Evolutionary conservation across 64 coral and sea anemone species (phyloP), one percentile per base, ranked within the genome.

Genomic region (Catalaphyllia jardinei): DNA sequence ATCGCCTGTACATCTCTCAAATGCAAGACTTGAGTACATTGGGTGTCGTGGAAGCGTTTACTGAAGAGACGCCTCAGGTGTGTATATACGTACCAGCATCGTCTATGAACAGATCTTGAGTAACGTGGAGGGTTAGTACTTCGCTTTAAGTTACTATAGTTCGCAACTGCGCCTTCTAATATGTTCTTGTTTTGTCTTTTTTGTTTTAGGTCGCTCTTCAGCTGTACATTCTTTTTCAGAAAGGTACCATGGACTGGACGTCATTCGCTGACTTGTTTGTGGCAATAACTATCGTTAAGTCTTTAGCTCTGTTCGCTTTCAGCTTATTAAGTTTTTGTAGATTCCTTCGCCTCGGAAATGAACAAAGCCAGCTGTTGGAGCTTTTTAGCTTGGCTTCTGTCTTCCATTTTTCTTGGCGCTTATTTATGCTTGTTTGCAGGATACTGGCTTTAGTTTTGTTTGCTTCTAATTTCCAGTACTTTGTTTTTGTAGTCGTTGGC

Each of bases 21-120:
- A 38, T 27, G 61, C 31, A 52, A 10, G 19, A 71, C 20, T 12
- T 27, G 31, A 85, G 81, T 71, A 71, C 50, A 25, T 71, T 85
- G 38, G 38, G 81, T 69, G 81, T 85, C 25, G 63, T 85, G 30
- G 81, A 85, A 19, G 81, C 81, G 19, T 85, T 85, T 50, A 85
- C 81, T 50, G 81, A 85, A 71, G 62, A 85, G 35, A 62, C 81
- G 11, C 81, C 81, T 8, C 81, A 85, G 81, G 81, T 85, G n/a
- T n/a, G n/a, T n/a, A n/a, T n/a, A n/a, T n/a, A 85, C n/a, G n/a
- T 9, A 19, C 19, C 62, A n/a, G 2, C 24, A 55, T 55, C 9
- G 38, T 39, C 42, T 46, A 46, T 46, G 7, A 46, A 46, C 42
- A 46, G 42, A 46, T 46, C 42, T 46, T 7, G 42, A 46, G 42